These are phyloP conservation scores for Harpagoxenus sublaevis DNA, from an alignment of 2,888 invertebrate species.

Conservation along the genomic window DNA sequence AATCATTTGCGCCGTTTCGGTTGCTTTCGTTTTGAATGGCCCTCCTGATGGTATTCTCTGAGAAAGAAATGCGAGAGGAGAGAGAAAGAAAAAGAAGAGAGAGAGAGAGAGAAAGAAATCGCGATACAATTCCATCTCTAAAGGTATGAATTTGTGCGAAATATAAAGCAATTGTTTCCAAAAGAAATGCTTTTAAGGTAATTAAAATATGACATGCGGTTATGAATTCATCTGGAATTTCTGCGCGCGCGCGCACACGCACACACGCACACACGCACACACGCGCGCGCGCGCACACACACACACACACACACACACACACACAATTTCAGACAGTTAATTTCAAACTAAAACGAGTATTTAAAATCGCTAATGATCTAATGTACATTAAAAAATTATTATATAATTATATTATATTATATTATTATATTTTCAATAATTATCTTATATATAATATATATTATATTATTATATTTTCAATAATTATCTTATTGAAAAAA, in stretches of 20 bases:
- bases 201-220: neutral
- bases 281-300: too few species aligned
- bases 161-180: neutral
- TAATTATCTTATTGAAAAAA: too few species aligned
- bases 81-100: neutral
- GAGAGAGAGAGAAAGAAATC: neutral
- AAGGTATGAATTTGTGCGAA: neutral
- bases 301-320: too few species aligned
- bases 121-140: constrained; percentile 10
- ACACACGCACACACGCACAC: too few species aligned
- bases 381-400: neutral
- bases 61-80: neutral
- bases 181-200: constrained; percentile 15
- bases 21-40: constrained; percentile 10
- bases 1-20: constrained; percentile 15
- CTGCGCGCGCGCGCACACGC: too few species aligned
- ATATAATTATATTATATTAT: too few species aligned
- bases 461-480: too few species aligned
- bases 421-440: too few species aligned
- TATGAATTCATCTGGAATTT: neutral
- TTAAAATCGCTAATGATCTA: neutral
- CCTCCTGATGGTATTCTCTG: neutral
- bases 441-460: too few species aligned
- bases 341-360: neutral
- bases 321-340: neutral